Evolutionary conservation across 2,113 vertebrate genomes (phyloP), one percentile per base, ranked within the genome.

Genomic region (Serinus canaria): DNA sequence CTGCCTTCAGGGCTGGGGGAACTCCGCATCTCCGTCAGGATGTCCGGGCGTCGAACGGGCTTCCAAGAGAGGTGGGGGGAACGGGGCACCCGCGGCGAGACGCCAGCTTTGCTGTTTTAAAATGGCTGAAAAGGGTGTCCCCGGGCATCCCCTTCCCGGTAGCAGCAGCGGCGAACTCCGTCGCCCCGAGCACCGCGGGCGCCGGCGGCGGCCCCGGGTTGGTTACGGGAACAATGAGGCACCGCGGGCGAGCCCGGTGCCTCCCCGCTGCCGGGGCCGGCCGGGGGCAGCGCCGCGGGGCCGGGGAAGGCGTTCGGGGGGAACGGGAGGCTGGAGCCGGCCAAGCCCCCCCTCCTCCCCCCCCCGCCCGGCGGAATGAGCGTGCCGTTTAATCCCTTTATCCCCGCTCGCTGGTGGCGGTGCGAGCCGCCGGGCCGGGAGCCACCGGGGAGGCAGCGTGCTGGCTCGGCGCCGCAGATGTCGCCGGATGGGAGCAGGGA

Each of bases 61-160:
- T 66, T 43, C 18, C 7, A 22, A 16, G 43, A 10, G 69, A 21
- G 39, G 4, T 5, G 16, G 15, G 16, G 23, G 19, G 22, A 37
- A 15, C 44, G 33, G 53, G 50, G 24, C 25, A 69, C 35, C 20
- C 31, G 27, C n/a, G 13, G 72, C 27, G 24, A 87, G 23, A n/a
- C 19, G 44, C 81, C 53, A 55, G 53, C 35, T 44, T 41, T 28
- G 35, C 44, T 20, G 19, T 53, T 95, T 55, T 93, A 93, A 95
- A 92, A 95, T 95, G 95, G 88, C 95, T 87, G 95, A 87, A 95
- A 77, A 81, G 59, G 59, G 93, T 92, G 85, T 92, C 93, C 85
- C 78, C 64, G 78, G 82, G 85, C 78, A 84, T 84, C 49, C 89
- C 85, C 50, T 68, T 50, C 72, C 30, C 74, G n/a, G 43, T 6